Evolutionary conservation across 2,797 vertebrate species (phyloP), one percentile per base, ranked within the genome.

Genomic region (Cyclura pinguis): DNA sequence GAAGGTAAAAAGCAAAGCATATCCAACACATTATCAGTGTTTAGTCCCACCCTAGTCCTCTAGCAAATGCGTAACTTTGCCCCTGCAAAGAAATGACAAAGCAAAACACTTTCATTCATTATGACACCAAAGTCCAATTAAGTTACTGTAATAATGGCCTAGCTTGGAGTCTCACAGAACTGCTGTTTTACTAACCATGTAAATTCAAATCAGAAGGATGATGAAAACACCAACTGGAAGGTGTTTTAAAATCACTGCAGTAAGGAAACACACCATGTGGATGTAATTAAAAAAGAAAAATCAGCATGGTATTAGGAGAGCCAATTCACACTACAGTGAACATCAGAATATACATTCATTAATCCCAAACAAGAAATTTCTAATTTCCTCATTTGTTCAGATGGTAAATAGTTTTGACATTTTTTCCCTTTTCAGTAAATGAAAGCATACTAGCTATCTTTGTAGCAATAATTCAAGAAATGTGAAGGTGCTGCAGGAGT

Each of bases 41-140:
- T 64, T 84, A 35, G 10, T n/a, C 20, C 47, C 38, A 62, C 57
- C 50, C 14, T 35, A 29, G 32, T 38, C n/a, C n/a, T 50, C 13
- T 59, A 86, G 7, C 35, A 73, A 73, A 24, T 73, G 55, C 20
- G 27, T 9, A 67, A 52, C 18, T 38, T 27, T 47, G 47, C 50
- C 55, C 12, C 47, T n/a, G 20, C 67, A n/a, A 86, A 80, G 8
- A 72, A 85, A 52, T 52, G 20, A 52, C 42, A 73, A 81, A 18
- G 47, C 42, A 90, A 90, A 90, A 86, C 35, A 74, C 16, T 72
- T 85, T 13, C 57, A 50, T 42, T 62, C 13, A 35, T 14, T 82
- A 29, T 59, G 69, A 29, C 47, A 52, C 6, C 22, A 27, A 85
- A 72, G 13, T 85, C 83, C 73, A 85, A 22, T 74, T 64, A 82